Conservation (phyloP, 2,888 invertebrate genomes). For the Ophion obscuratus region DNA sequence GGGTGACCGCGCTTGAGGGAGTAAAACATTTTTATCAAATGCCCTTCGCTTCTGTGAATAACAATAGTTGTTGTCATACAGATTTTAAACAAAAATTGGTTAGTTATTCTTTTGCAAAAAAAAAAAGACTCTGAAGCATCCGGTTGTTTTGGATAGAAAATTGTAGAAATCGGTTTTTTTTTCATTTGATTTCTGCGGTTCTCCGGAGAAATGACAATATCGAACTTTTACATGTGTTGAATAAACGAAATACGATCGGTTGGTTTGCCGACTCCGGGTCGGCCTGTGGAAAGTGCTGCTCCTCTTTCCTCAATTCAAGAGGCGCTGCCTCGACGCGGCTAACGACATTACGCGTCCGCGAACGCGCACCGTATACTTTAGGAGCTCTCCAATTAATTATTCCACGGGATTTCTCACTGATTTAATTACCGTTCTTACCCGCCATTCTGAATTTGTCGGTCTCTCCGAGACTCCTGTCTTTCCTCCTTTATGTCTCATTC, state of each 20-base stretch:
- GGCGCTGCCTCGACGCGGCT: conserved; percentile 67
- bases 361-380: conserved; percentile 80
- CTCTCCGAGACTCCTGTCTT: conserved; percentile 56
- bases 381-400: conserved; percentile 81
- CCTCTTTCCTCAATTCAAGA: conserved; percentile 67
- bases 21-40: too few relatives aligned
- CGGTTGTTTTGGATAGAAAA: too few relatives aligned
- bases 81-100: too few relatives aligned
- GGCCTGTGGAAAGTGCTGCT: neutral
- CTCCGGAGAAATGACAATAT: neutral
- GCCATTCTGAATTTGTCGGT: conserved; percentile 55
- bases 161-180: neutral
- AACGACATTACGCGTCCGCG: conserved; percentile 79
- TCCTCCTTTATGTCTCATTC: conserved; percentile 60
- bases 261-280: neutral
- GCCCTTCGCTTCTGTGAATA: too few relatives aligned
- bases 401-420: conserved; percentile 80
- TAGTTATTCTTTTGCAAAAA: too few relatives aligned
- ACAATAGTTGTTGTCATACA: too few relatives aligned
- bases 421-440: conserved; percentile 80
- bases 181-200: neutral
- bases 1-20: too few relatives aligned
- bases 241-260: conserved; percentile 19
- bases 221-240: neutral
- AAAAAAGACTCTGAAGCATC: too few relatives aligned